Evolutionary conservation across 1,140 invertebrate species (phyloP).

Genomic region (Hyphantria cunea): DNA sequence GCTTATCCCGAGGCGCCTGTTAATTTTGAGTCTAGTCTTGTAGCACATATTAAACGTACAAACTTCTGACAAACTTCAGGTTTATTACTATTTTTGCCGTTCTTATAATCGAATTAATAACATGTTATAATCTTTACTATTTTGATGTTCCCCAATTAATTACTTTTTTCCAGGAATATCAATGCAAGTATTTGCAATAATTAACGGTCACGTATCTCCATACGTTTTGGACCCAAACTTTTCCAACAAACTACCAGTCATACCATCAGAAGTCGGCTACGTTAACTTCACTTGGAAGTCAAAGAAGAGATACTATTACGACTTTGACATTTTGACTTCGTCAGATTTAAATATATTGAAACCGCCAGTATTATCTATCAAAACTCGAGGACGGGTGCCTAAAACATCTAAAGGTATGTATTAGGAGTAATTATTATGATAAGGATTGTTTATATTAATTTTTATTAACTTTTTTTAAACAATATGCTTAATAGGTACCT

Average conservation of each 20-base stretch:
- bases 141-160: not conserved
- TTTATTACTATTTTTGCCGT: too few species aligned
- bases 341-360: slow-evolving; percentile 92
- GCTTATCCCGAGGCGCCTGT: too few species aligned
- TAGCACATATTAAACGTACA: too few species aligned
- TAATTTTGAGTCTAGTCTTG: too few species aligned
- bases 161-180: slow-evolving; percentile 85
- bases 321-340: slow-evolving; percentile 92
- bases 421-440: too few species aligned
- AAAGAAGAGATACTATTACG: slow-evolving; percentile 92
- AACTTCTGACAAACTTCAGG: too few species aligned
- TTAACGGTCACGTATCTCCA: slow-evolving; percentile 91
- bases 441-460: too few species aligned
- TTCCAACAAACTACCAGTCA: slow-evolving; percentile 92
- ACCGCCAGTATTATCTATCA: slow-evolving; percentile 93
- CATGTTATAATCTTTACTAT: too few species aligned
- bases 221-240: slow-evolving; percentile 95
- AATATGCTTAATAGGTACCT: not conserved
- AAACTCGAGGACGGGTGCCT: slow-evolving; percentile 91
- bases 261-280: slow-evolving; percentile 93
- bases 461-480: too few species aligned
- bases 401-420: slow-evolving; percentile 89
- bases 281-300: slow-evolving; percentile 97
- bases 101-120: too few species aligned
- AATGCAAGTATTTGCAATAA: slow-evolving; percentile 94